phyloP scores from a whole-genome alignment of 2,888 invertebrate genomes.

The Thyatira batis region DNA sequence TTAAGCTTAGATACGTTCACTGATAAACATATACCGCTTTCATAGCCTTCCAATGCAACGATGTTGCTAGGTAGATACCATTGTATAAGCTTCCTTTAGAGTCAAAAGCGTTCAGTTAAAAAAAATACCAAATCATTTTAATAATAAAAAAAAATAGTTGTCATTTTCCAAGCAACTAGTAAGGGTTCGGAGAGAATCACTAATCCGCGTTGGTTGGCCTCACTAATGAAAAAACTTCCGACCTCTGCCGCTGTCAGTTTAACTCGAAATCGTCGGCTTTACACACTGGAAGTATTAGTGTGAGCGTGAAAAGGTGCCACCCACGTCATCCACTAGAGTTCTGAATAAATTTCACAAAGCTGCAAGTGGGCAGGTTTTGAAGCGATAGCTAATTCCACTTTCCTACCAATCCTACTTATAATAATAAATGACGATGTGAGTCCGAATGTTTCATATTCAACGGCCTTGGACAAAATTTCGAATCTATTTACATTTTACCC shows the following conservation, averaged over 20 bases:
- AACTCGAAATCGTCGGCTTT: conserved; percentile 30
- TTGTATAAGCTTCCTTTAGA: no score
- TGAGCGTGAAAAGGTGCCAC: not conserved
- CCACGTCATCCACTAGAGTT: not conserved
- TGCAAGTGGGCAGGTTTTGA: not conserved
- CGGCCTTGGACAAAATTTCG: no score
- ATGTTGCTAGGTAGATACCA: no score
- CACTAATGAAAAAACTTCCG: conserved; percentile 49
- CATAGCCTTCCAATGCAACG: no score
- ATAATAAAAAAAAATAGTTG: no score
- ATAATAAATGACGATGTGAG: no score
- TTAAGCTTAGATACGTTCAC: no score
- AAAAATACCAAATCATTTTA: no score
- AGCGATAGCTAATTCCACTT: not conserved
- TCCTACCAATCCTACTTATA: not conserved
- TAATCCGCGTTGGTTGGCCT: conserved; percentile 30
- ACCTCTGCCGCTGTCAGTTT: conserved; percentile 34
- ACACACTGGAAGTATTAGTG: not conserved
- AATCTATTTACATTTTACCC: no score
- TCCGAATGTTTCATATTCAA: no score
- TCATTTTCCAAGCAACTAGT: not conserved
- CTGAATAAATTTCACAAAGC: not conserved
- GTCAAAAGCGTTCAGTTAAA: no score
- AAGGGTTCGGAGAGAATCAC: conserved; percentile 22
- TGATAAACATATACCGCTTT: no score